Conservation (phyloP, 1,140 invertebrate species). For the Cardiocondyla obscurior region DNA sequence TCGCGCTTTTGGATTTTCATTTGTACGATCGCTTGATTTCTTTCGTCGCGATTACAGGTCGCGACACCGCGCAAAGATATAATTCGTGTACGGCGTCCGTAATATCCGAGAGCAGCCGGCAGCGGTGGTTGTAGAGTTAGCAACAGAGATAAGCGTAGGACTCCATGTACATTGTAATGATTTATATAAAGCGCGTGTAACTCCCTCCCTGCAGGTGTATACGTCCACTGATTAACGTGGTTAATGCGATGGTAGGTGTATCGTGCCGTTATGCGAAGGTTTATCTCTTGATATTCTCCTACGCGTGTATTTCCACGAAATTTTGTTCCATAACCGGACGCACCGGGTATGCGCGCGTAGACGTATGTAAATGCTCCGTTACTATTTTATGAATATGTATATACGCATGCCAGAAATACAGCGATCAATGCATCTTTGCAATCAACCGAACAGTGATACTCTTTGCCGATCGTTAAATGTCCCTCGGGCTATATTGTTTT, state of each 20-base stretch:
- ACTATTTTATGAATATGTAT: slow-evolving; percentile 28
- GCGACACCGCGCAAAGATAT: neutral
- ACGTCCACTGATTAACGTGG: slow-evolving; percentile 39
- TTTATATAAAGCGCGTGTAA: slow-evolving; percentile 35
- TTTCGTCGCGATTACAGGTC: slow-evolving; percentile 5
- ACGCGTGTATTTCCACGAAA: slow-evolving; percentile 29
- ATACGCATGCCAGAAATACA: neutral
- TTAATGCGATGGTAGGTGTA: slow-evolving; percentile 22
- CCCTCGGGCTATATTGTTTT: neutral
- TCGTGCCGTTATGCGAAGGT: slow-evolving; percentile 6
- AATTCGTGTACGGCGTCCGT: slow-evolving; percentile 7
- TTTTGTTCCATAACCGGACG: slow-evolving; percentile 2
- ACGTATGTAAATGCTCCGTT: neutral
- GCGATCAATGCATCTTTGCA: slow-evolving; percentile 4
- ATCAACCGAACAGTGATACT: neutral
- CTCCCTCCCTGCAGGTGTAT: slow-evolving; percentile 6
- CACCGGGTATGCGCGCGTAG: neutral
- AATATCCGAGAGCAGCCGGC: slow-evolving; percentile 36
- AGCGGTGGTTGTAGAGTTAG: slow-evolving; percentile 1
- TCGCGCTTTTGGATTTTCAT: too few species aligned
- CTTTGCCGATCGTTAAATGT: slow-evolving; percentile 1
- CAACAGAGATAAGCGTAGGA: slow-evolving; percentile 45
- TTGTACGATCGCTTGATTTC: too few species aligned
- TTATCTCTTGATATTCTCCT: slow-evolving; percentile 20
- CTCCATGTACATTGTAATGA: slow-evolving; percentile 49